Conservation (phyloP, 1,140 invertebrate genomes). For the Drosophila tsacasi region DNA sequence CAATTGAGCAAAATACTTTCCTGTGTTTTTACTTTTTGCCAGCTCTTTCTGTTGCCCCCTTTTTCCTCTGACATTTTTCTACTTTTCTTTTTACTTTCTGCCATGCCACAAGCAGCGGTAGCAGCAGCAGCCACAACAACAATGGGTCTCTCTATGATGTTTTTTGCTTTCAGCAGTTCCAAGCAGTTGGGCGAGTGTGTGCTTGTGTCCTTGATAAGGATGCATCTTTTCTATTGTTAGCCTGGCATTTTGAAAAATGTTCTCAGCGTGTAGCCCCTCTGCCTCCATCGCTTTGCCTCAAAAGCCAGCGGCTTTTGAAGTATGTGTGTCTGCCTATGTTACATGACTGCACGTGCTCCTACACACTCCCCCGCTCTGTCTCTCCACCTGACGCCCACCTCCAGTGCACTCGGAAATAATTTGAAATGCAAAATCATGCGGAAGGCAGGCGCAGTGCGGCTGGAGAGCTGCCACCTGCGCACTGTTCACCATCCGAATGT, state of each 20-base stretch:
- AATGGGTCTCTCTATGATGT: slow-evolving; percentile 16
- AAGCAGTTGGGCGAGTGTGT: slow-evolving; percentile 45
- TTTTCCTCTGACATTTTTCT: slow-evolving; percentile 21
- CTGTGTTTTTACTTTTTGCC: slow-evolving; percentile 57
- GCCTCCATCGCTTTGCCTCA: slow-evolving; percentile 17
- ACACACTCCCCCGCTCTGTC: not conserved
- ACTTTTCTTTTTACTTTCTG: slow-evolving; percentile 48
- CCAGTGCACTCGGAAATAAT: slow-evolving; percentile 69
- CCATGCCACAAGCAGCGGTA: slow-evolving; percentile 58
- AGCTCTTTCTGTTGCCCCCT: slow-evolving; percentile 17
- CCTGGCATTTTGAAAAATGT: slow-evolving; percentile 79
- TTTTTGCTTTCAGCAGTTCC: slow-evolving; percentile 57
- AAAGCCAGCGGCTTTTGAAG: slow-evolving; percentile 73
- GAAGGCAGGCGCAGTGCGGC: slow-evolving; percentile 72
- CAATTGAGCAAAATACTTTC: slow-evolving; percentile 80
- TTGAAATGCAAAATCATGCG: slow-evolving; percentile 82
- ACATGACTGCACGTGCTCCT: slow-evolving; percentile 56
- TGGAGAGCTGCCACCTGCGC: slow-evolving; percentile 53
- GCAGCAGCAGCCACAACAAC: slow-evolving; percentile 33
- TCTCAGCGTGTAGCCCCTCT: slow-evolving; percentile 33
- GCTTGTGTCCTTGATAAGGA: slow-evolving; percentile 78
- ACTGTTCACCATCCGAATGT: slow-evolving; percentile 17
- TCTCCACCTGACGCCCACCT: slow-evolving; percentile 6
- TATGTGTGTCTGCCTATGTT: slow-evolving; percentile 58
- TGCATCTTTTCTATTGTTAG: slow-evolving; percentile 83